Percentiles rank a stretch among this genome's conserved stretches.
These are phyloP conservation scores for Camptogramma bilineatum DNA, from an alignment of 2,888 invertebrate species.

Conservation along the genomic window DNA sequence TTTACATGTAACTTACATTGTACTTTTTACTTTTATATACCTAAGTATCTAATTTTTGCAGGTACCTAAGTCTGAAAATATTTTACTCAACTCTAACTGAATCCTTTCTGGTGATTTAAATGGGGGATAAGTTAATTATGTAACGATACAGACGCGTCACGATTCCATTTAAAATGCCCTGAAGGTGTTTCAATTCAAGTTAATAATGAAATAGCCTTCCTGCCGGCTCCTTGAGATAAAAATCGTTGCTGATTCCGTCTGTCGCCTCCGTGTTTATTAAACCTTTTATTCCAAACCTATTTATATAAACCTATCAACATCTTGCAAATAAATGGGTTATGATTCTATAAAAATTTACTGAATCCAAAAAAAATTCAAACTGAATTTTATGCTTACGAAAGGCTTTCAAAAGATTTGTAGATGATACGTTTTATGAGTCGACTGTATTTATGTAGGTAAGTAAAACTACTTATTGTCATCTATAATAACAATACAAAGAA, in stretches of 20 bases:
- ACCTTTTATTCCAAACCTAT: constrained; percentile 11
- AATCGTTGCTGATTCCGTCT: constrained; percentile 33
- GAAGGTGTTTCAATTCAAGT: constrained; percentile 61
- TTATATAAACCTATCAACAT: background rate
- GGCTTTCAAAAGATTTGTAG: too few relatives aligned
- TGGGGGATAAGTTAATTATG: constrained; percentile 62
- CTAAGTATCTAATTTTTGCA: background rate
- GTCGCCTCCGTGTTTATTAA: constrained; percentile 34
- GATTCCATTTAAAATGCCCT: constrained; percentile 70
- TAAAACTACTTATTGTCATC: too few relatives aligned
- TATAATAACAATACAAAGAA: too few relatives aligned
- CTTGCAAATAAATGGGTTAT: too few relatives aligned
- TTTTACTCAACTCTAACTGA: constrained; percentile 3
- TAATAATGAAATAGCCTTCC: constrained; percentile 55
- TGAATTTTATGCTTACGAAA: too few relatives aligned
- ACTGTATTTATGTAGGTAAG: too few relatives aligned
- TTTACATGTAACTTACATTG: too few relatives aligned
- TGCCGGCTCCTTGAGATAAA: constrained; percentile 20
- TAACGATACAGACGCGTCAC: constrained; percentile 64
- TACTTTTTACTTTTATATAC: too few relatives aligned
- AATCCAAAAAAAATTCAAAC: too few relatives aligned
- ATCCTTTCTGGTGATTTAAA: constrained; percentile 62
- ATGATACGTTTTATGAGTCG: too few relatives aligned
- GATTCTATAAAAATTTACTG: too few relatives aligned
- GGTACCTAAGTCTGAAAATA: background rate